These are phyloP conservation scores for Galemys pyrenaicus DNA, from an alignment of 2,113 vertebrate species.

Conservation along the genomic window DNA sequence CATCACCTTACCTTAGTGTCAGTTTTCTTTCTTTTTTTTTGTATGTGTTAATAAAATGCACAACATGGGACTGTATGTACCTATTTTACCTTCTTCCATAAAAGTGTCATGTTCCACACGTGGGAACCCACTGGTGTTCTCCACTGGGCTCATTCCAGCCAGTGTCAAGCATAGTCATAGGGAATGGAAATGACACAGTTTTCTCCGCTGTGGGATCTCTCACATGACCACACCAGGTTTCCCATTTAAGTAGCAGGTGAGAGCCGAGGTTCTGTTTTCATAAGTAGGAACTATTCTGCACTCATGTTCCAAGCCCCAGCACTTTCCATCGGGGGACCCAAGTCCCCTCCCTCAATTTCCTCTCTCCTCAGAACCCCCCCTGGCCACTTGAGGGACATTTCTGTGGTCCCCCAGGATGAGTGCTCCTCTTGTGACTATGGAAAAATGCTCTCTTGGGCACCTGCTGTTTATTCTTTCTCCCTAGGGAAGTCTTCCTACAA, in stretches of 20 bases:
- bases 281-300: not conserved
- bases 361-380: not conserved
- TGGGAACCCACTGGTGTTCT: not conserved
- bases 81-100: not conserved
- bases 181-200: not conserved
- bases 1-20: not conserved
- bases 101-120: rapidly evolving
- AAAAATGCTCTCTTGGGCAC: not conserved
- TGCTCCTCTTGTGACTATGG: not conserved
- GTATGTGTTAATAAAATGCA: not conserved
- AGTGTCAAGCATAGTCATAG: not conserved
- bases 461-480: not conserved
- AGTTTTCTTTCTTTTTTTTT: not conserved
- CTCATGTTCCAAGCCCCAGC: not conserved
- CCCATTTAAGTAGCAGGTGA: not conserved
- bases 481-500: not conserved
- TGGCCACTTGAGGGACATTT: not conserved
- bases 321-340: not conserved
- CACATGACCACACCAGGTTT: not conserved
- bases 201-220: not conserved
- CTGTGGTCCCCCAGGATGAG: not conserved
- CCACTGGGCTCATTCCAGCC: not conserved
- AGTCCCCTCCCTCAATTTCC: not conserved
- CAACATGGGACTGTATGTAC: rapidly evolving
- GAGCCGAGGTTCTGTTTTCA: not conserved